phyloP scores from a whole-genome alignment of 1,140 invertebrate genomes.

The Sinonovacula constricta region DNA sequence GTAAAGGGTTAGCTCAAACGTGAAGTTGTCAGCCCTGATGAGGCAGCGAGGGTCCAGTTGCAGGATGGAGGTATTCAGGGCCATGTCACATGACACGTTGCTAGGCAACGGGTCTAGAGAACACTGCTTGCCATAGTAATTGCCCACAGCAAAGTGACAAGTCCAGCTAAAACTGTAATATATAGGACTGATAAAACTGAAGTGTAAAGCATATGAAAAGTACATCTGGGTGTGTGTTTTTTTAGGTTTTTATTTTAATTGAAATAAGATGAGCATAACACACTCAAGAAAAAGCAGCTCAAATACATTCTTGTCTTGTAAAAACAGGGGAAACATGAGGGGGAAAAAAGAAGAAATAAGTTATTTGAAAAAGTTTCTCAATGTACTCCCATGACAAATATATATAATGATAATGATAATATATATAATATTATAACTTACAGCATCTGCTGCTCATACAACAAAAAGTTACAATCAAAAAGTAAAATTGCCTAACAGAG shows the following conservation, averaged over 20 bases:
- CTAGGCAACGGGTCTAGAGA: neutral
- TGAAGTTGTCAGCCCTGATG: slow-evolving; percentile 21
- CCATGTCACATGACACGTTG: slow-evolving; percentile 13
- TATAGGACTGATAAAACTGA: neutral
- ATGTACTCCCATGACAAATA: neutral
- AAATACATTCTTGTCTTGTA: no score
- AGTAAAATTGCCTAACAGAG: no score
- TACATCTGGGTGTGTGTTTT: no score
- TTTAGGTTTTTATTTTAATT: neutral
- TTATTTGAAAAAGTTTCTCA: no score
- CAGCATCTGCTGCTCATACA: neutral
- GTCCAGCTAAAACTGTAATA: slow-evolving; percentile 16
- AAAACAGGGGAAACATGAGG: no score
- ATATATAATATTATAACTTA: neutral
- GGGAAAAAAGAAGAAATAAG: neutral
- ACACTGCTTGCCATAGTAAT: slow-evolving; percentile 18
- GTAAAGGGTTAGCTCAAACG: slow-evolving; percentile 25
- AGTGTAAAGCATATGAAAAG: no score
- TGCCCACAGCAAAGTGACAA: slow-evolving; percentile 13
- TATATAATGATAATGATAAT: neutral
- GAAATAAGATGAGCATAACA: neutral
- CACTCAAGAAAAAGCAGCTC: neutral
- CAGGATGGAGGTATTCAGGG: slow-evolving; percentile 24
- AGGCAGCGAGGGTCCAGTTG: slow-evolving; percentile 19
- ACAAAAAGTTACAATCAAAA: neutral